Base-by-base conservation (phyloP, 1,140 invertebrate species). In the Pomacea maculata region DNA sequence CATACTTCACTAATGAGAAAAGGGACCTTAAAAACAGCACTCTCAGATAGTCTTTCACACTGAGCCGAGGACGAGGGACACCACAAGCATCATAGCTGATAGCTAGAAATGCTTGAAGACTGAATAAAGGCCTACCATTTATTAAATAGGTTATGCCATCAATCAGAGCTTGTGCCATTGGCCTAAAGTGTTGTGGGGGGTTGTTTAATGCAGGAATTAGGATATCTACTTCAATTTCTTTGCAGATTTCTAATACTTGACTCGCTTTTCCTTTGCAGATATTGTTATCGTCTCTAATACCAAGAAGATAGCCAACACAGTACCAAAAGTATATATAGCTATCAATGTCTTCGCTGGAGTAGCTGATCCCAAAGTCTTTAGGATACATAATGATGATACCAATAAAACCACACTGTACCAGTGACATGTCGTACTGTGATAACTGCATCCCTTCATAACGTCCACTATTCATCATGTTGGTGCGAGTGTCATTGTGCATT, bases 301-400 rank as follows among this genome's bases (percentile, higher is more conserved):
- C 96, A 71, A 97, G 92, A 86, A 96, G 89, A 85, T 94, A 93
- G 1, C 96, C 96, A 57, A 97, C 94, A 1, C 95, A 94, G 68
- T 94, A 93, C 96, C 96, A 97, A 85, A 97, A 94, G 88, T 97
- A 96, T 4, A 95, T 89, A 75, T 96, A 94, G n/a, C 94, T 94
- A 74, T 95, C 94, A n/a, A 95, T 86, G 75, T 95, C 95, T 8
- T 88, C 87, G 19, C 92, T 71, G 17, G 80, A 73, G 55, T 79
- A 84, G 54, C 80, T 64, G 6, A 96, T 91, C 1, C 95, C 95
- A 57, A 96, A 90, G 45, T 93, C 89, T 71, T 94, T 90, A 0
- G 95, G 93, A 67, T 94, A 94, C 9, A 95, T 82, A 0, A 96
- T 85, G 1, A 94, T 93, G 75, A 95, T 94, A 3, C 96, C 96